Evolutionary conservation across 2,113 vertebrate species (phyloP).

Genomic region (Tapirus terrestris): DNA sequence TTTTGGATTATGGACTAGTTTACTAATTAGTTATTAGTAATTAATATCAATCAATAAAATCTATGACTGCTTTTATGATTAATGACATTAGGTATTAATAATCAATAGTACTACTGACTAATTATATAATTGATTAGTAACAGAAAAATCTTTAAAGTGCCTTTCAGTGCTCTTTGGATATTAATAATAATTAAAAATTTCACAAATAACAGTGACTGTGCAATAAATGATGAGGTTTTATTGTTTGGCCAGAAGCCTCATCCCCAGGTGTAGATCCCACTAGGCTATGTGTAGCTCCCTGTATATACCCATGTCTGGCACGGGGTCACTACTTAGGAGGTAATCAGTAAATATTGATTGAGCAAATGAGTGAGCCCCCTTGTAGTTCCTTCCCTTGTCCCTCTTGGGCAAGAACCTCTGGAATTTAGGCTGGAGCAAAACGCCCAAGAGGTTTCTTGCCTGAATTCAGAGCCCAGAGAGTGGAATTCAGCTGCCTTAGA

Average conservation of each 20-base stretch:
- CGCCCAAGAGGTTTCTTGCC: not conserved
- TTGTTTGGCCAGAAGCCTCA: not conserved
- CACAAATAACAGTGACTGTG: not conserved
- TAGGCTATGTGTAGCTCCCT: not conserved
- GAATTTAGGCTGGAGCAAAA: not conserved
- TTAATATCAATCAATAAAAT: conserved; percentile 50
- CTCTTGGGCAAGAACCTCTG: not conserved
- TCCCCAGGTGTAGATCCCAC: not conserved
- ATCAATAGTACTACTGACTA: conserved; percentile 46
- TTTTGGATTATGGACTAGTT: conserved; percentile 25
- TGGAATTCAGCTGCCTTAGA: not conserved
- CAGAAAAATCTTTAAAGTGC: conserved; percentile 56
- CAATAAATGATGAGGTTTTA: not conserved
- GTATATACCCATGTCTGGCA: not conserved
- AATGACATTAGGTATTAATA: conserved; percentile 51
- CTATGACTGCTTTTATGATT: conserved; percentile 49
- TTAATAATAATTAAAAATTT: conserved; percentile 46
- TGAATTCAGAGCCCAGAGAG: not conserved
- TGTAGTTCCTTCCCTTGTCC: not conserved
- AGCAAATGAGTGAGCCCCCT: not conserved
- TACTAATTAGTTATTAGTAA: conserved; percentile 52
- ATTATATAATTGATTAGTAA: conserved; percentile 60
- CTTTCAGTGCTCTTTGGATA: conserved; percentile 30
- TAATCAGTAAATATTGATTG: not conserved
- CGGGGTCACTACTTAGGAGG: not conserved